phyloP scores from a whole-genome alignment of 30 jellyfish, hydroid and myxozoan species.

The Hydra vulgaris region DNA sequence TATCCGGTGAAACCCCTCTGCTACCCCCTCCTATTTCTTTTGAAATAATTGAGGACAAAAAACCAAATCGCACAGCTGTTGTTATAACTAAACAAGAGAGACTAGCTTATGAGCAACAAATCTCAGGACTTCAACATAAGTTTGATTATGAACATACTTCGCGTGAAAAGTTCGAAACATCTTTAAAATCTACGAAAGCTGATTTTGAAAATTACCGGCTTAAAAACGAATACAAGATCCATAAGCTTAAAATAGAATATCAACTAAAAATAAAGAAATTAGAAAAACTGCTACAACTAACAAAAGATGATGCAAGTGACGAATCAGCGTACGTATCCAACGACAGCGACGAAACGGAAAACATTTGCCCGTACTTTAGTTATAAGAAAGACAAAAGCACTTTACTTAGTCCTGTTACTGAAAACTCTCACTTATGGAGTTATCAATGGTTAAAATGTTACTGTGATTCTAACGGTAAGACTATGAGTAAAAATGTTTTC shows the following conservation, averaged over 20 bases:
- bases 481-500: conserved; percentile 19
- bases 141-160: conserved; percentile 75
- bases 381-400: conserved; percentile 29
- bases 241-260: conserved; percentile 53
- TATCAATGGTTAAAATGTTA: conserved; percentile 76
- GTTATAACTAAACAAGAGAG: conserved; percentile 88
- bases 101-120: conserved; percentile 73
- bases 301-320: conserved; percentile 48
- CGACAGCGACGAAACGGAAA: conserved; percentile 43
- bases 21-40: conserved; percentile 40
- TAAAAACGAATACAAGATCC: conserved; percentile 74
- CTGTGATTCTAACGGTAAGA: conserved; percentile 30
- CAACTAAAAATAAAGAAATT: conserved; percentile 45
- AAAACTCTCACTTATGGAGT: conserved; percentile 79
- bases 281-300: conserved; percentile 18
- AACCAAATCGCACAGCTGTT: conserved; percentile 81
- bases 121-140: conserved; percentile 68
- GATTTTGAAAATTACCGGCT: conserved; percentile 78
- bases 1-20: conserved; percentile 60
- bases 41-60: conserved; percentile 35
- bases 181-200: conserved; percentile 43
- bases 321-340: conserved; percentile 63
- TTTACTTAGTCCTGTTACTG: conserved; percentile 31
- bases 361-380: conserved; percentile 39
- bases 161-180: conserved; percentile 53